These are phyloP conservation scores for Coleophora flavipennella DNA, from an alignment of 2,888 invertebrate species.

Conservation along the genomic window DNA sequence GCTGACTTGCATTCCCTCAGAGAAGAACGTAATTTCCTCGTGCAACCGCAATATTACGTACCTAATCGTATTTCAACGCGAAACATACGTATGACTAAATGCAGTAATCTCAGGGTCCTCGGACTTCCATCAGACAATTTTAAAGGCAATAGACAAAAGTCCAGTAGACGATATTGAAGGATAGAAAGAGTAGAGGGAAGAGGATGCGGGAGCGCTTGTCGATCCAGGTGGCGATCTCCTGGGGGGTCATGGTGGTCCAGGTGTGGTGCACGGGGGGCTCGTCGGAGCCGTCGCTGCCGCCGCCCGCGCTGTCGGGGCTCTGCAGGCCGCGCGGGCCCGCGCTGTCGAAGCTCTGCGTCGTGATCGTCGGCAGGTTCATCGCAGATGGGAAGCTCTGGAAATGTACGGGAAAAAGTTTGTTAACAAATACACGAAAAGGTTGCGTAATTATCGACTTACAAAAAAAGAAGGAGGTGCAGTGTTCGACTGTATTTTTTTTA, in stretches of 20 bases:
- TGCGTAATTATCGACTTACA: too few relatives aligned
- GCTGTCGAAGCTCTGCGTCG: constrained; percentile 78
- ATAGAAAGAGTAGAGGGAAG: constrained; percentile 83
- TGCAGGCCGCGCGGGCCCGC: constrained; percentile 43
- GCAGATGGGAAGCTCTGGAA: constrained; percentile 77
- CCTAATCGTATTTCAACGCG: too few relatives aligned
- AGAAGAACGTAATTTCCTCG: too few relatives aligned
- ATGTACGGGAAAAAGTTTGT: constrained; percentile 12
- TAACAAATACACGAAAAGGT: too few relatives aligned
- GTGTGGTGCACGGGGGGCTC: constrained; percentile 54
- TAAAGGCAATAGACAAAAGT: constrained; percentile 78
- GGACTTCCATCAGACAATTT: constrained; percentile 3
- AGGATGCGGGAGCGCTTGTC: constrained; percentile 83
- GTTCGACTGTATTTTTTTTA: too few relatives aligned
- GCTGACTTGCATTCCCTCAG: too few relatives aligned
- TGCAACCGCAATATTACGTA: neutral
- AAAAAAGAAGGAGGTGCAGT: too few relatives aligned
- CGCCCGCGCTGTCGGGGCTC: constrained; percentile 29
- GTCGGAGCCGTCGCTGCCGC: constrained; percentile 51
- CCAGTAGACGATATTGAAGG: constrained; percentile 87
- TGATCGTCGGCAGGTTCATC: constrained; percentile 78
- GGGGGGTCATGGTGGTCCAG: constrained; percentile 90
- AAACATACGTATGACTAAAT: too few relatives aligned
- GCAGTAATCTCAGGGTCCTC: too few relatives aligned
- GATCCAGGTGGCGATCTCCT: constrained; percentile 91